These are phyloP conservation scores for Chlamydotis undulata DNA, from an alignment of 2,113 vertebrate species.

Conservation along the genomic window DNA sequence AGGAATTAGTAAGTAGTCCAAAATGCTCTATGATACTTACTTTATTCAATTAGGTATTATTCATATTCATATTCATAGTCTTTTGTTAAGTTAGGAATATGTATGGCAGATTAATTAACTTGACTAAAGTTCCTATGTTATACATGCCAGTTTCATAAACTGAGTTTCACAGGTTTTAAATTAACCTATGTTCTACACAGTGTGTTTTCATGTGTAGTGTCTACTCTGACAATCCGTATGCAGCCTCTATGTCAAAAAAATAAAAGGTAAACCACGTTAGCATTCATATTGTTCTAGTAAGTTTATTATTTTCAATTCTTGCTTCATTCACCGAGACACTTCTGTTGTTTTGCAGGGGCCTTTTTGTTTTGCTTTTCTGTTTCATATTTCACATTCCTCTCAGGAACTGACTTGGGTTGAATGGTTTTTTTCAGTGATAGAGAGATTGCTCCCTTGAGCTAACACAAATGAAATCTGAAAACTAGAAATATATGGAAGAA, in stretches of 20 bases:
- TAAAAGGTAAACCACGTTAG: neutral
- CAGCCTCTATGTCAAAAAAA: conserved; percentile 7
- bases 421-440: conserved; percentile 65
- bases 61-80: neutral
- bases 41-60: neutral
- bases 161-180: neutral
- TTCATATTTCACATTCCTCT: conserved; percentile 69
- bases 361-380: conserved; percentile 44
- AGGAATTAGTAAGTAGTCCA: conserved; percentile 9
- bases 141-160: neutral
- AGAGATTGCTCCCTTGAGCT: conserved; percentile 67
- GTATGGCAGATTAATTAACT: conserved; percentile 1
- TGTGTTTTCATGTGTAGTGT: conserved; percentile 2
- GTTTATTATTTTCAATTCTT: conserved; percentile 51
- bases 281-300: neutral
- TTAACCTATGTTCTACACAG: neutral
- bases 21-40: neutral
- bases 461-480: conserved; percentile 73
- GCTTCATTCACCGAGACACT: conserved; percentile 46
- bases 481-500: conserved; percentile 52
- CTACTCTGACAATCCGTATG: neutral
- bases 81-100: neutral
- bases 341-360: neutral
- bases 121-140: neutral
- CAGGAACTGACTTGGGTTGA: conserved; percentile 64